Conservation (phyloP, 2,797 vertebrate species). For the Pyrocephalus nanus region DNA sequence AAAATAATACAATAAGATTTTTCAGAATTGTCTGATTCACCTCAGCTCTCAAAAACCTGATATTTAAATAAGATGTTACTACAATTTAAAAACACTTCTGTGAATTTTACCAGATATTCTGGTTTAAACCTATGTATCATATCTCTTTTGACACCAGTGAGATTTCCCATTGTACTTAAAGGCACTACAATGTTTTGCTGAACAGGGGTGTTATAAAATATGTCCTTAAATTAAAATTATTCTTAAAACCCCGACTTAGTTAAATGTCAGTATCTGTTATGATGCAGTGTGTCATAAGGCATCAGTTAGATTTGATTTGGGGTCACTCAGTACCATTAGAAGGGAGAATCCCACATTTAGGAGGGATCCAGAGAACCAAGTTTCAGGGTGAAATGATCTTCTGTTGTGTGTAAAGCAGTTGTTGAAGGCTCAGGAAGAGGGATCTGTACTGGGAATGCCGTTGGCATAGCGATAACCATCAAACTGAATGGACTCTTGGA, state of each 20-base stretch:
- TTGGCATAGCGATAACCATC: constrained; percentile 66
- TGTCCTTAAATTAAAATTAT: neutral
- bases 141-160: neutral
- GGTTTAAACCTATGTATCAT: neutral
- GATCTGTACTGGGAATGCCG: constrained; percentile 42
- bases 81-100: neutral
- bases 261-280: neutral
- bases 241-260: neutral
- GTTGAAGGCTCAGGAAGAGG: constrained; percentile 10
- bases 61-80: neutral
- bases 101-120: neutral
- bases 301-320: neutral
- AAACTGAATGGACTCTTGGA: constrained; percentile 70
- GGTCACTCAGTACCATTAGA: neutral
- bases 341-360: neutral
- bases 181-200: neutral
- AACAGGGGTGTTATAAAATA: neutral
- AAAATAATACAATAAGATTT: neutral
- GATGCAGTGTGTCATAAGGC: no score
- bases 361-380: neutral
- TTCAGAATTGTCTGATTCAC: neutral
- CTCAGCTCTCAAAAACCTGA: neutral
- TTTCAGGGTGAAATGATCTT: neutral
- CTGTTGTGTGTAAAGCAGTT: neutral
- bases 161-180: neutral